Conservation (phyloP, 2,113 vertebrate genomes). For the Hypanus sabinus region DNA sequence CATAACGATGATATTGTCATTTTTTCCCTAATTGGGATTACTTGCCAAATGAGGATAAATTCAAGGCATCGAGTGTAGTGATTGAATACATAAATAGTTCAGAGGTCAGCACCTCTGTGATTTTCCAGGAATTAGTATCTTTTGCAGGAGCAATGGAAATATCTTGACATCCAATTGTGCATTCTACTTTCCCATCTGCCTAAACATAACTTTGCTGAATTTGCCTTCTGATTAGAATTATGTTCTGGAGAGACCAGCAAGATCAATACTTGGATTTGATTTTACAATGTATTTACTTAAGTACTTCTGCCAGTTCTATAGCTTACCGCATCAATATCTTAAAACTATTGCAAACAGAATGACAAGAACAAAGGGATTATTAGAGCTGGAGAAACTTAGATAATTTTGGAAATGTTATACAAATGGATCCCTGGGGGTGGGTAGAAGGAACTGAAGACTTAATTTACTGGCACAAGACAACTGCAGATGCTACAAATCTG, state of each 20-base stretch:
- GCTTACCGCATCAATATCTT: not conserved
- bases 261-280: not conserved
- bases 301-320: slow-evolving; percentile 7
- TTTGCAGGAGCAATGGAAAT: not conserved
- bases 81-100: not conserved
- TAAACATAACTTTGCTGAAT: not conserved
- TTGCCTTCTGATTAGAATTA: not conserved
- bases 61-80: not conserved
- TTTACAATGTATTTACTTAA: not conserved
- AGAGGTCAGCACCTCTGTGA: not conserved
- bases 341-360: not conserved
- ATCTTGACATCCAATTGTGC: not conserved
- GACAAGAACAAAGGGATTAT: not conserved
- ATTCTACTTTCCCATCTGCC: not conserved
- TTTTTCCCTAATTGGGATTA: not conserved
- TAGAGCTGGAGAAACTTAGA: not conserved
- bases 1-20: too few relatives aligned
- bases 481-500: too few relatives aligned
- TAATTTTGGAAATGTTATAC: not conserved
- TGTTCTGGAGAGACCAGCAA: not conserved
- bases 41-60: not conserved
- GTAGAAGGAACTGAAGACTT: not conserved
- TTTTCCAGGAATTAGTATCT: not conserved
- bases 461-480: not conserved
- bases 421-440: not conserved